Conservation (phyloP, 2,113 vertebrate species). For the Mustela lutreola region DNA sequence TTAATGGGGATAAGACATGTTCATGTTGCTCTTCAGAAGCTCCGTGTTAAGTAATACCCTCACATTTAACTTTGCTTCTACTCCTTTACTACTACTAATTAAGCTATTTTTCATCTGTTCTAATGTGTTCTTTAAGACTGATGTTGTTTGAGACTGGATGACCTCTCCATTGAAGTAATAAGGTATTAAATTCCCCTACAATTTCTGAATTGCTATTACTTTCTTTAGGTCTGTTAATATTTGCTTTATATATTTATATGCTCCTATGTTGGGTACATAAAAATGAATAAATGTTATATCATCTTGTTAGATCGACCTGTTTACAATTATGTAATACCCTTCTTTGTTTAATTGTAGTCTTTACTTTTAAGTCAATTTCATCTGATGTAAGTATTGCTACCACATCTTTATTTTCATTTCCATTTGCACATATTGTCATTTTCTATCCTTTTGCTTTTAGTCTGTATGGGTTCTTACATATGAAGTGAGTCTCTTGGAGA, state of each 20-base stretch:
- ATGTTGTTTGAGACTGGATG: not conserved
- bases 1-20: not conserved
- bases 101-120: not conserved
- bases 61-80: not conserved
- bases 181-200: not conserved
- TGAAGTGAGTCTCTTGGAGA: not conserved
- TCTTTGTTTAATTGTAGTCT: not conserved
- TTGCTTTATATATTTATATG: not conserved
- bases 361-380: not conserved
- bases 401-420: not conserved
- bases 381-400: not conserved
- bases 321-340: not conserved
- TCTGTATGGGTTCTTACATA: not conserved
- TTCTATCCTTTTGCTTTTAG: not conserved
- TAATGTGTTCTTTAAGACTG: not conserved
- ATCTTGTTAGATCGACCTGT: not conserved
- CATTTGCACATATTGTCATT: not conserved
- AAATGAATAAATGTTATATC: not conserved
- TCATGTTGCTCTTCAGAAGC: not conserved
- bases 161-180: not conserved
- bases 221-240: not conserved
- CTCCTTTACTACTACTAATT: not conserved
- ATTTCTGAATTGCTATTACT: not conserved
- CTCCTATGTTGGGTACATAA: not conserved
- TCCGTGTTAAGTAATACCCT: not conserved